These are phyloP conservation scores for Norana najaformis DNA, from an alignment of 2,888 invertebrate genomes.

Conservation along the genomic window DNA sequence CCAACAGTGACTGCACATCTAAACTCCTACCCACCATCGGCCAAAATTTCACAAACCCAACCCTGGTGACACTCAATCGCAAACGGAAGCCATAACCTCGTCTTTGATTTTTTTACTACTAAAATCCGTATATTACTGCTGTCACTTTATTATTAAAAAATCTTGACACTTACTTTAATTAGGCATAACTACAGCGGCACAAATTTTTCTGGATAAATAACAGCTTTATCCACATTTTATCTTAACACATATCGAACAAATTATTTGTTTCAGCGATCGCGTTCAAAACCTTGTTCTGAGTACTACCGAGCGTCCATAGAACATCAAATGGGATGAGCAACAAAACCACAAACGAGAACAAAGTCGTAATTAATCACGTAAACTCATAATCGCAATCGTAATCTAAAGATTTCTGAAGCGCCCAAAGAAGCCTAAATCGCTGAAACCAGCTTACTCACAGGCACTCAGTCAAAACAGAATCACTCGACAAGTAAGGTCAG, in stretches of 20 bases:
- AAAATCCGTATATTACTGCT: not conserved
- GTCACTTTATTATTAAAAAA: not conserved
- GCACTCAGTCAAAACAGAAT: no score
- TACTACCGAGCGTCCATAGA: not conserved
- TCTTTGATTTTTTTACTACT: not conserved
- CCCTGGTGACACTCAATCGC: not conserved
- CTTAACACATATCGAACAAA: not conserved
- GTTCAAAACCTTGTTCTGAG: not conserved
- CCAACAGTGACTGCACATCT: not conserved
- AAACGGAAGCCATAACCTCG: not conserved
- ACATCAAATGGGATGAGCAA: not conserved
- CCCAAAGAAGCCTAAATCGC: no score
- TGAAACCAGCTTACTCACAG: no score
- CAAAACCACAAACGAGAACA: no score
- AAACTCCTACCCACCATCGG: no score
- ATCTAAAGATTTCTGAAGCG: no score
- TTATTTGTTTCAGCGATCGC: not conserved
- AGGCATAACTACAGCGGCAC: not conserved
- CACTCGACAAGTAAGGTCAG: no score
- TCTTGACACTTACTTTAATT: not conserved
- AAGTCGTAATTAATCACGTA: no score
- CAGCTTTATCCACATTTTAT: not conserved
- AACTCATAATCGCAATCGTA: no score
- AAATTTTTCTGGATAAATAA: not conserved
- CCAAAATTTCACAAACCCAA: not conserved